A percentile compares a stretch with the other conserved stretches of the same genome.
These are phyloP conservation scores for Typhlichthys subterraneus DNA, from an alignment of 2,797 vertebrate genomes.

Conservation along the genomic window DNA sequence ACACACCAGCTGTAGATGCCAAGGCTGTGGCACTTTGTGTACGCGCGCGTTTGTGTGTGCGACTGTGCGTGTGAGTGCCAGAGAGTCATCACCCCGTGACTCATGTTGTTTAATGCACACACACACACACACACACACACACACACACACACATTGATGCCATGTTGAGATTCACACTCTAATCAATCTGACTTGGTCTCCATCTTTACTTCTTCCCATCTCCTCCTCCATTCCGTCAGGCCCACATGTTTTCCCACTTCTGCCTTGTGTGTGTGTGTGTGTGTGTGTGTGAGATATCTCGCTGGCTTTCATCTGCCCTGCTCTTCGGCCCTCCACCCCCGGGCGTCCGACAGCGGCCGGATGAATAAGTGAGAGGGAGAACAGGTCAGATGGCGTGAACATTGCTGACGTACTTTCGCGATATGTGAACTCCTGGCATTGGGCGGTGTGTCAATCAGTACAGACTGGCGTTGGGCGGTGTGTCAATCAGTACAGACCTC, in stretches of 20 bases:
- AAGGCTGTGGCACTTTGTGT: slow-evolving; percentile 27
- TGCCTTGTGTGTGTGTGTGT: background rate
- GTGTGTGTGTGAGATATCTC: background rate
- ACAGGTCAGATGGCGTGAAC: too few relatives aligned
- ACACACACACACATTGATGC: slow-evolving; percentile 35
- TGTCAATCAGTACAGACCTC: background rate
- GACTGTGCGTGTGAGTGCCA: background rate
- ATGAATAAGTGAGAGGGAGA: too few relatives aligned
- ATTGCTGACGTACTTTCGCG: too few relatives aligned
- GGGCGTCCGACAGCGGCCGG: too few relatives aligned
- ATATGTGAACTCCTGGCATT: too few relatives aligned
- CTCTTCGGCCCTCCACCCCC: too few relatives aligned
- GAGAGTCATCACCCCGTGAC: too few relatives aligned
- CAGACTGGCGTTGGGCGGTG: too few relatives aligned
- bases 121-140: slow-evolving; percentile 29
- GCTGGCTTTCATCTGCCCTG: background rate
- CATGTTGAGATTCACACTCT: slow-evolving; percentile 65
- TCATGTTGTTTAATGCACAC: slow-evolving; percentile 15
- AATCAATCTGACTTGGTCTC: slow-evolving; percentile 10
- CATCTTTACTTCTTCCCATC: background rate
- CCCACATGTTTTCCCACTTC: too few relatives aligned
- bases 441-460: too few relatives aligned
- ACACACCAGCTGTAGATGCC: slow-evolving; percentile 60
- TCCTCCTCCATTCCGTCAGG: background rate
- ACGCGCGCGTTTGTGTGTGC: background rate